Base-by-base conservation (phyloP, 37 sponge, comb jelly and placozoan species). In the Chondrosia reniformis region DNA sequence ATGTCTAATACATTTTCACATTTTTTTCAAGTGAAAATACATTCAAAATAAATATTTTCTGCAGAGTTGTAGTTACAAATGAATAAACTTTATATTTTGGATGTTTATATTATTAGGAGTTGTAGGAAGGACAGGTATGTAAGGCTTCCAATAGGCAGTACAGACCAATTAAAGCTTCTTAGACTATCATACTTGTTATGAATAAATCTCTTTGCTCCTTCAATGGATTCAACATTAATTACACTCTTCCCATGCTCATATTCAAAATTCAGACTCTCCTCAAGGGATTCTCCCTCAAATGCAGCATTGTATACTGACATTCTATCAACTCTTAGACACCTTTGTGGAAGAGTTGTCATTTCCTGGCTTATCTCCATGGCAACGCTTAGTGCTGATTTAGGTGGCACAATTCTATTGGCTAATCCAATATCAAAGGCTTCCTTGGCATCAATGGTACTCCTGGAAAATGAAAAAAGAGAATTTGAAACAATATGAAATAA, bases 341-440 rank as follows among this genome's bases (percentile, higher is more conserved):
- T 56, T 61, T 85, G 90, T 10, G 90, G 90, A 44, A 90, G 85
- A 9, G 52, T 31, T 7, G 79, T 67, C 25, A 90, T 74, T 32
- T 85, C 78, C 25, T 81, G 25, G n/a, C 83, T 80, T 33, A 90
- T 67, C 17, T 72, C 41, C n/a, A 81, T 25, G 44, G 90, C 90
- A 24, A 71, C 80, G 4, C 65, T 17, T 17, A 85, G 76, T 38
- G 87, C 34, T 33, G 75, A 28, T 36, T 87, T 87, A 7, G 55
- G 39, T 34, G 79, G 72, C 4, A 85, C 90, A 66, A 90, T 57
- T 58, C 83, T 52, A 46, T 90, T 90, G 0, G 78, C 83, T 15
- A 90, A 76, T 41, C 90, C 90, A 4, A 85, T 82, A 4, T 45
- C 39, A 1, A 63, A 45, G 0, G 87, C 90, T 33, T 90, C 90